Evolutionary conservation across 1,140 invertebrate genomes (phyloP).

Genomic region (Scylla paramamosain): DNA sequence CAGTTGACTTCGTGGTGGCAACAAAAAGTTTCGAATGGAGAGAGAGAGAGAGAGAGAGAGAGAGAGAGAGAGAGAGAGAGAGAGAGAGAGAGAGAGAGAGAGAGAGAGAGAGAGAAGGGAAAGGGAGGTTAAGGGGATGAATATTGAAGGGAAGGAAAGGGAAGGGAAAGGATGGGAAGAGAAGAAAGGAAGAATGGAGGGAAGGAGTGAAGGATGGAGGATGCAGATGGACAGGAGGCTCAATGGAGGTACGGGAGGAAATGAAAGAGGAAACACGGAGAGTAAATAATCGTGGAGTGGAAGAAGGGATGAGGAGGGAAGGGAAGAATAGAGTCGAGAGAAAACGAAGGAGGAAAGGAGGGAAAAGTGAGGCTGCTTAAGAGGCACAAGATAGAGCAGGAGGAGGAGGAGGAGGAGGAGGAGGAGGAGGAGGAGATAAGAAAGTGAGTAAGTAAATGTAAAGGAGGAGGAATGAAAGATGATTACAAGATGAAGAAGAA

Average conservation of each 20-base stretch:
- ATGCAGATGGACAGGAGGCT: background rate
- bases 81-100: background rate
- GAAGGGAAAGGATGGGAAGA: background rate
- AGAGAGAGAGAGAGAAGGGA: background rate
- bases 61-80: background rate
- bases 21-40: background rate
- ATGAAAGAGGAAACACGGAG: background rate
- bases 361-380: background rate
- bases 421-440: background rate
- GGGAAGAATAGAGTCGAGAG: background rate
- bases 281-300: background rate
- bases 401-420: background rate
- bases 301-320: too few species aligned
- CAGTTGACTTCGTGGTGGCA: background rate
- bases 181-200: too few species aligned
- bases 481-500: background rate
- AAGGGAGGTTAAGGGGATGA: background rate
- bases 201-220: background rate
- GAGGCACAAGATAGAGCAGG: background rate
- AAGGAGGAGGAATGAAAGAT: background rate
- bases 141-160: background rate
- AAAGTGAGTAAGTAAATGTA: background rate
- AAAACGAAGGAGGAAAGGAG: background rate
- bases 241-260: too few species aligned
- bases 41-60: background rate